These are phyloP conservation scores for Drosophila peninsularis DNA, from an alignment of 2,888 invertebrate genomes.

Conservation along the genomic window DNA sequence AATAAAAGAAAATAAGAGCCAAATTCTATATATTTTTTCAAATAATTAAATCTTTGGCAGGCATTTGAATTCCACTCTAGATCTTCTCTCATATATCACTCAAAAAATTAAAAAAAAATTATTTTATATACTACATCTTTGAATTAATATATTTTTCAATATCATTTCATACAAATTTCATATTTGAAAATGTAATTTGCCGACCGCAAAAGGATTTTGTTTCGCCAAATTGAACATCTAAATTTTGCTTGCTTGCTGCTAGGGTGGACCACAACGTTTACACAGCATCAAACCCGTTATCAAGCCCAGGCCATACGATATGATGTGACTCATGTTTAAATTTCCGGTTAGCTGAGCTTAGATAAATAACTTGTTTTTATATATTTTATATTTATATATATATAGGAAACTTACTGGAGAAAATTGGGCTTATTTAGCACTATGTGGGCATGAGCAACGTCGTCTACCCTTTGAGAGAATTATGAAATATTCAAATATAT, in stretches of 20 bases:
- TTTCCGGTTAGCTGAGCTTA: neutral
- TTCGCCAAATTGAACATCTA: neutral
- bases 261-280: conserved; percentile 35
- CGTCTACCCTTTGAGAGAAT: neutral
- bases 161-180: neutral
- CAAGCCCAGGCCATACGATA: conserved; percentile 39
- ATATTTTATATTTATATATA: neutral
- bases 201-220: neutral
- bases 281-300: conserved; percentile 41
- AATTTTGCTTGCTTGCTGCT: neutral
- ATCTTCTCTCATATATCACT: no score
- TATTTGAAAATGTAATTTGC: neutral
- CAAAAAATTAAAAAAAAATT: no score
- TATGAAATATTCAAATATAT: neutral
- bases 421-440: neutral
- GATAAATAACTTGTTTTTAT: neutral
- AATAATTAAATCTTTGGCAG: no score
- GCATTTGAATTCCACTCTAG: no score
- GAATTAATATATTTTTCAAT: neutral
- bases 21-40: no score
- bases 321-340: conserved; percentile 36
- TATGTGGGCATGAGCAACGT: neutral
- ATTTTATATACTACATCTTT: neutral
- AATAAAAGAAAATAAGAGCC: no score
- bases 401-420: neutral